Base-by-base conservation (phyloP, 2,113 vertebrate species). In the Eonycteris spelaea region DNA sequence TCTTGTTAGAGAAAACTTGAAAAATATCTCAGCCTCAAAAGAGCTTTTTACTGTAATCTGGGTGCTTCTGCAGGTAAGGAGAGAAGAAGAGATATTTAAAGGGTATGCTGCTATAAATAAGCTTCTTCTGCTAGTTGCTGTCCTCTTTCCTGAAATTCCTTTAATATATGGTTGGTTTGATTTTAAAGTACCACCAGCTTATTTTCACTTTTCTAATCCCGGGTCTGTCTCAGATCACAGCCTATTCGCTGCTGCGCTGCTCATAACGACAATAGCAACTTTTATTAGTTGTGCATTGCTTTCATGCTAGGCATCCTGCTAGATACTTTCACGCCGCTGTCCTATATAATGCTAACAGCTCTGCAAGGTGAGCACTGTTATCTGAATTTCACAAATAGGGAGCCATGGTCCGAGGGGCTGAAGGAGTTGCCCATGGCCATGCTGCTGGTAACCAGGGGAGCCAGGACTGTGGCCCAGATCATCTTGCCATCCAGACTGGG, bases 51-150 rank as follows among this genome's bases (percentile, higher is more conserved):
- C 79, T 91, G 78, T 45, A 91, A 55, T 11, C 48, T 55, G 67
- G n/a, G n/a, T 85, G 1, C 30, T 78, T 91, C 55, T 53, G 48
- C 35, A 67, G 51, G 73, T 77, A 30, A 55, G 21, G 38, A 45
- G 35, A 22, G 38, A 73, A 28, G 51, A 12, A 67, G 35, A 55
- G 67, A 13, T 28, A n/a, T 77, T 90, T 86, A 74, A 96, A 97
- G 88, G 87, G 80, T 43, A 10, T 14, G 12, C 14, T 85, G 6
- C 63, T 95, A 83, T 95, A 94, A 96, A 90, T 84, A 95, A 51
- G 4, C 43, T 55, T 59, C 79, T n/a, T 83, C 30, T 24, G 53
- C 33, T 78, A 5, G 26, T 92, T 68, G 83, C 48, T 35, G 24
- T 80, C 45, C 28, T 82, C n/a, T 85, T 85, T 51, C 87, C 19